Conservation (phyloP, 2,797 vertebrate species). For the Darevskia nairensis region DNA sequence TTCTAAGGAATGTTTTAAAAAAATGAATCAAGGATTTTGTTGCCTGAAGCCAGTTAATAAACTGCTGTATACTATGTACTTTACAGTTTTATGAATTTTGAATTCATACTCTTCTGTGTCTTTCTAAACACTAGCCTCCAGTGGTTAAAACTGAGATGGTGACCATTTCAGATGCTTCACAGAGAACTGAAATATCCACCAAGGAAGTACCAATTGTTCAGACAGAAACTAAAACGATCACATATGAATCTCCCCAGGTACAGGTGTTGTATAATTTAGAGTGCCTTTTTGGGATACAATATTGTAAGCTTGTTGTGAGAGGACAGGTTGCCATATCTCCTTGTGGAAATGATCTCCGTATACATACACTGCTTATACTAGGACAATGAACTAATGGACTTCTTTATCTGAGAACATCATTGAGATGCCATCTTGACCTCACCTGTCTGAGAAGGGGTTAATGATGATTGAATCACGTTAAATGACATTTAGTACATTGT, state of each 20-base stretch:
- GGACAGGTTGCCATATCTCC: neutral
- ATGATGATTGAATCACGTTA: neutral
- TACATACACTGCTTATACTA: constrained; percentile 3
- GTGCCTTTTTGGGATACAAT: constrained; percentile 7
- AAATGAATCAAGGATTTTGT: neutral
- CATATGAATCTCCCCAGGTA: constrained; percentile 98
- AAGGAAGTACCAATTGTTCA: constrained; percentile 99
- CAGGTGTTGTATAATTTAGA: neutral
- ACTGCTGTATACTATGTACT: neutral
- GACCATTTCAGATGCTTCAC: constrained; percentile 97
- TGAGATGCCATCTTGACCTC: neutral
- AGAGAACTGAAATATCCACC: constrained; percentile 98
- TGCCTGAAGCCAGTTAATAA: neutral
- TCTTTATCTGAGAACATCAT: constrained; percentile 26
- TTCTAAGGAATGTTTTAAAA: constrained; percentile 17
- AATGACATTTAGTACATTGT: neutral
- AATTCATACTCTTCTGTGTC: constrained; percentile 66
- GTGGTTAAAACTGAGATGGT: constrained; percentile 99
- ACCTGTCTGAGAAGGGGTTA: neutral
- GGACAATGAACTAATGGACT: neutral
- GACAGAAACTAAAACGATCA: constrained; percentile 99
- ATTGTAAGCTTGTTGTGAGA: neutral
- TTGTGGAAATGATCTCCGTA: neutral
- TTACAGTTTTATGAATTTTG: constrained; percentile 31
- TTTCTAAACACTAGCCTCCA: constrained; percentile 87